Evolutionary conservation across 2,888 invertebrate genomes (phyloP), one percentile per base, ranked within the genome.

Genomic region (Saturnia japonica): DNA sequence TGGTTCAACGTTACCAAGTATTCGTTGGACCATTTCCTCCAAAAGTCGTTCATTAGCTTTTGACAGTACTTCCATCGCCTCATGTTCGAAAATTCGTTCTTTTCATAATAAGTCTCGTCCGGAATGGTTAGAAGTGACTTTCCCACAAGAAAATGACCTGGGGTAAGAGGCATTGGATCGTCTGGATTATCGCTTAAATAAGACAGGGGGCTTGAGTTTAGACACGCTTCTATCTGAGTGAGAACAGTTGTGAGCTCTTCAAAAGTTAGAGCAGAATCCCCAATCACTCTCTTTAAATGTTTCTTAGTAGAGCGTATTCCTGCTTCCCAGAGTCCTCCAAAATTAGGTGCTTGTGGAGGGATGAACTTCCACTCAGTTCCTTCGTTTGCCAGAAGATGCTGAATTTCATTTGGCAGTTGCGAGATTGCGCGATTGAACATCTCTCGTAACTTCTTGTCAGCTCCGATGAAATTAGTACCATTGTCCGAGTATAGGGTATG

Each of bases 271-370:
- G 51, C 78, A 9, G 74, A 68, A 43, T 76, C 73, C 22, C 73
- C 73, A 57, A 70, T 77, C 7, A 79, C 73, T 45, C 76, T 72
- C 4, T 28, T 51, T 19, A 80, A 64, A 60, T 78, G 78, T 25
- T 71, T 42, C 45, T 78, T 79, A 0, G 74, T 74, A 7, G 74
- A 71, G n/a, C n/a, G n/a, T n/a, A n/a, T n/a, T n/a, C n/a, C n/a
- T n/a, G n/a, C n/a, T n/a, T n/a, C n/a, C n/a, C n/a, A 72, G 72
- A 0, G 78, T n/a, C 78, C 78, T n/a, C 79, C 77, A 68, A 67
- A 77, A 16, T 72, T 72, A 28, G 70, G 73, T 72, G 71, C 71
- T 72, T 34, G 72, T 12, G 76, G 74, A 25, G 74, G 72, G 12
- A 74, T 76, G 57, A 74, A 74, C 68, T 74, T 74, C 72, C 74